Evolutionary conservation across 2,888 invertebrate species (phyloP).

Genomic region (Pyralis farinalis): DNA sequence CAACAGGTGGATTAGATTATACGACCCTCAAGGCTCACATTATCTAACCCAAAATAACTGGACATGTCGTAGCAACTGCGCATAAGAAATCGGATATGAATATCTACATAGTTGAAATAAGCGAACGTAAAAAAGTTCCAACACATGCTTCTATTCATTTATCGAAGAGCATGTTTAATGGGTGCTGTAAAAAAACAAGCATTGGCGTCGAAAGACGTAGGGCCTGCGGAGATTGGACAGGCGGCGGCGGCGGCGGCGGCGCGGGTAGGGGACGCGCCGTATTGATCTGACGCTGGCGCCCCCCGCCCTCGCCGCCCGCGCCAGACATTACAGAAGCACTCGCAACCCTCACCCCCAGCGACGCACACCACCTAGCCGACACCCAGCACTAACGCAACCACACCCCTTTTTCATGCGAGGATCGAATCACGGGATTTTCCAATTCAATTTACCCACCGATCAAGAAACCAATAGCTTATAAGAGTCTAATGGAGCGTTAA

Average conservation of each 20-base stretch:
- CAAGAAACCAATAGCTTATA: slow-evolving; percentile 34
- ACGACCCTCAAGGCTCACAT: slow-evolving; percentile 19
- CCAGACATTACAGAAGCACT: slow-evolving; percentile 68
- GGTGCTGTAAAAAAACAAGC: slow-evolving; percentile 75
- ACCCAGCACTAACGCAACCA: slow-evolving; percentile 64
- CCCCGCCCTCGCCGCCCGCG: slow-evolving; percentile 33
- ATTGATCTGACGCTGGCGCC: slow-evolving; percentile 58
- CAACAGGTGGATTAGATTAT: slow-evolving; percentile 26
- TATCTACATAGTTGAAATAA: slow-evolving; percentile 13
- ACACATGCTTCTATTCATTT: slow-evolving; percentile 75
- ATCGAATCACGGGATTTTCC: slow-evolving; percentile 78
- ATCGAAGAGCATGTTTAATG: slow-evolving; percentile 72
- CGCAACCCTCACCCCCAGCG: slow-evolving; percentile 52
- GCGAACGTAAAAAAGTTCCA: slow-evolving; percentile 33
- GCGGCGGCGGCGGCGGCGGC: slow-evolving; percentile 38
- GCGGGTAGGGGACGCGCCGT: slow-evolving; percentile 59
- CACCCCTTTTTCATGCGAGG: slow-evolving; percentile 71
- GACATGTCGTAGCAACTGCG: slow-evolving; percentile 23
- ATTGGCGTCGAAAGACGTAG: slow-evolving; percentile 77
- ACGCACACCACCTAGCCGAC: slow-evolving; percentile 47
- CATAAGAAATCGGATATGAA: slow-evolving; percentile 30
- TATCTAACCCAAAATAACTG: slow-evolving; percentile 21
- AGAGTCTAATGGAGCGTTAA: slow-evolving; percentile 26
- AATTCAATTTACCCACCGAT: slow-evolving; percentile 66
- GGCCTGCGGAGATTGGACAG: slow-evolving; percentile 74